These are phyloP conservation scores for Melanostoma scalare DNA, from an alignment of 2,888 invertebrate genomes.

Conservation along the genomic window DNA sequence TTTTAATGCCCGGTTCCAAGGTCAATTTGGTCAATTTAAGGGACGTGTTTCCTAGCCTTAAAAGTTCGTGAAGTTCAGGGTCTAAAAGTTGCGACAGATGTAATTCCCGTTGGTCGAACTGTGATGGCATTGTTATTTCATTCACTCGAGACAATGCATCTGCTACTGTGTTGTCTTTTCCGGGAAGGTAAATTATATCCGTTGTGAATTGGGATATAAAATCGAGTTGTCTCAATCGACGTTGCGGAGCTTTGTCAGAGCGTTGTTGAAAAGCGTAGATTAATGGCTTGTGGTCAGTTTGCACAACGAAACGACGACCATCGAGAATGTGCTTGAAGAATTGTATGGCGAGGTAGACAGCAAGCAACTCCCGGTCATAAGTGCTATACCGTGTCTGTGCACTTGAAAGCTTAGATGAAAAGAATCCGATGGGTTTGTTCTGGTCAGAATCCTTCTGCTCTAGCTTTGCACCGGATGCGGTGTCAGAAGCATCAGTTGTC, in stretches of 20 bases:
- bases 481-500: constrained; percentile 30
- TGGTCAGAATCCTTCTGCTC: constrained; percentile 9
- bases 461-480: constrained; percentile 23
- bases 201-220: constrained; percentile 49
- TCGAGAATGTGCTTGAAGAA: constrained; percentile 32
- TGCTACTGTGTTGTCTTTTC: constrained; percentile 43
- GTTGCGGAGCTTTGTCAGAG: constrained; percentile 18
- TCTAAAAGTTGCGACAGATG: constrained; percentile 27
- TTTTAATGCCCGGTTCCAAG: constrained; percentile 25
- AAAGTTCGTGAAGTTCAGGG: constrained; percentile 9
- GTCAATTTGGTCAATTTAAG: constrained; percentile 25
- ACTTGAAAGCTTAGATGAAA: constrained; percentile 12
- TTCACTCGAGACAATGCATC: constrained; percentile 45
- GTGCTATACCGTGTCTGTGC: constrained; percentile 21
- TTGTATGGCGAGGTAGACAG: constrained; percentile 27
- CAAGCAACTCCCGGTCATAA: constrained; percentile 8
- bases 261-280: constrained; percentile 15
- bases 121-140: constrained; percentile 30
- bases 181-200: constrained; percentile 29
- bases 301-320: constrained; percentile 28
- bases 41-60: constrained; percentile 26
- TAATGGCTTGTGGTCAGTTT: constrained; percentile 35
- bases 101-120: constrained; percentile 11
- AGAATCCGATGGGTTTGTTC: constrained; percentile 14
- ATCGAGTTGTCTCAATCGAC: constrained; percentile 33